Percentiles rank a stretch among this genome's conserved stretches.
Conservation (phyloP, 2,888 invertebrate species). For the Pristionchus japonicus region DNA sequence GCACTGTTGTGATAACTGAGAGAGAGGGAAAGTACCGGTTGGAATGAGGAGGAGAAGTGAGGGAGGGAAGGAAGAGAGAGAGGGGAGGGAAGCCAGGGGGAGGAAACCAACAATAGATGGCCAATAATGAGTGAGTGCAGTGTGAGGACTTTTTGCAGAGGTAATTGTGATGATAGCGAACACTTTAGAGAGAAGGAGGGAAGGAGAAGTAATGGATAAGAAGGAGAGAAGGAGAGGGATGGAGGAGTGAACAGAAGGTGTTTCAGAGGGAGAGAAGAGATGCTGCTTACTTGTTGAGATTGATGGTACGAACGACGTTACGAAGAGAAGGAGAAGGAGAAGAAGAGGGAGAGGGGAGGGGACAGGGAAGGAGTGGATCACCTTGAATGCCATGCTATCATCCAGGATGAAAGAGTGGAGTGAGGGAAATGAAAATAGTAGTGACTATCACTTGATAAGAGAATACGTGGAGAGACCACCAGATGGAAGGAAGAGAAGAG, state of each 20-base stretch:
- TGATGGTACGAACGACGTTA: background rate
- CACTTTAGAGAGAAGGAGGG: background rate
- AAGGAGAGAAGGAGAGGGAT: background rate
- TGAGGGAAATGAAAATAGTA: background rate
- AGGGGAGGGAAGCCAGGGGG: too few species aligned
- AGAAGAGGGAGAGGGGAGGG: background rate
- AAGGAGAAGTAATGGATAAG: background rate
- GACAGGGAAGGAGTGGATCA: background rate
- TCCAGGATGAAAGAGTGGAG: background rate
- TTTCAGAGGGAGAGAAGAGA: background rate
- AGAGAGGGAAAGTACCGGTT: conserved; percentile 3
- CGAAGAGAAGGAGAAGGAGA: too few species aligned
- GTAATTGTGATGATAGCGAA: background rate
- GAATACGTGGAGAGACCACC: background rate
- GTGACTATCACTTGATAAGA: background rate
- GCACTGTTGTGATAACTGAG: background rate
- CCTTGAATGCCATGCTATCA: background rate
- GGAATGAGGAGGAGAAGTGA: background rate
- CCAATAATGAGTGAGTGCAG: background rate
- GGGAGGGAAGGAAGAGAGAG: background rate
- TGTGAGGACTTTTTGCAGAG: background rate
- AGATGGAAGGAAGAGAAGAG: background rate
- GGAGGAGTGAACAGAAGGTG: background rate
- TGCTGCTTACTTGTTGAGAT: background rate
- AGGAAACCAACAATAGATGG: background rate